Percentiles rank a stretch among this genome's conserved stretches.
Conservation (phyloP, 1,140 invertebrate species). For the Hyles vespertilio region DNA sequence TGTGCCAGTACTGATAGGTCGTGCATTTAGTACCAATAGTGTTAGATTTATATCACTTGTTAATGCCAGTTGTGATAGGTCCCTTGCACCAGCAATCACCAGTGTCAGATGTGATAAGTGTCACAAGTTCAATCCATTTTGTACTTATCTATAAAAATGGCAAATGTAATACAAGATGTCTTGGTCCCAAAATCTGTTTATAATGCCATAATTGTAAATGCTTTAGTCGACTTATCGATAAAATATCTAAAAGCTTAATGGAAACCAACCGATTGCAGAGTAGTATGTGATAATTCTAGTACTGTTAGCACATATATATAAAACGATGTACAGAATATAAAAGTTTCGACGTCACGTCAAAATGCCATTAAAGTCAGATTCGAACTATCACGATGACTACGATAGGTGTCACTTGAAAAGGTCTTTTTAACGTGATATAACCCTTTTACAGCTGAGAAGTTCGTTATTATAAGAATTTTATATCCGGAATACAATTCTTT, state of each 20-base stretch:
- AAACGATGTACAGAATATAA: constrained; percentile 21
- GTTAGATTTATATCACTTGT: too few species aligned
- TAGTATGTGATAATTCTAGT: constrained; percentile 70
- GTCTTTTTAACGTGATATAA: neutral
- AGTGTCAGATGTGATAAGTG: too few species aligned
- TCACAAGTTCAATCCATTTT: too few species aligned
- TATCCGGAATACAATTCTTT: too few species aligned
- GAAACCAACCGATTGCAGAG: constrained; percentile 55
- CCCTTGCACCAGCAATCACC: too few species aligned
- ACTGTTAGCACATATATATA: constrained; percentile 49
- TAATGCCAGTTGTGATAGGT: too few species aligned
- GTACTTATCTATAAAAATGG: too few species aligned
- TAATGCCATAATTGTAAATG: neutral
- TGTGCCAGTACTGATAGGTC: too few species aligned
- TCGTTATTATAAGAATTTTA: too few species aligned
- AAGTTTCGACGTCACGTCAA: constrained; percentile 1
- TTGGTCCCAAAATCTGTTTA: neutral
- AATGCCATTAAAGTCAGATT: constrained; percentile 1
- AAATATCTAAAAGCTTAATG: constrained; percentile 32
- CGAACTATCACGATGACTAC: neutral
- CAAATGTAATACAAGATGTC: too few species aligned
- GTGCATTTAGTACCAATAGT: too few species aligned
- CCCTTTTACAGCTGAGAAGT: neutral
- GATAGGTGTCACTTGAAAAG: too few species aligned
- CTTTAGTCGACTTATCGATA: constrained; percentile 14